Evolutionary conservation across 1,140 invertebrate genomes (phyloP), one percentile per base, ranked within the genome.

Genomic region (Drosophila oshimai): DNA sequence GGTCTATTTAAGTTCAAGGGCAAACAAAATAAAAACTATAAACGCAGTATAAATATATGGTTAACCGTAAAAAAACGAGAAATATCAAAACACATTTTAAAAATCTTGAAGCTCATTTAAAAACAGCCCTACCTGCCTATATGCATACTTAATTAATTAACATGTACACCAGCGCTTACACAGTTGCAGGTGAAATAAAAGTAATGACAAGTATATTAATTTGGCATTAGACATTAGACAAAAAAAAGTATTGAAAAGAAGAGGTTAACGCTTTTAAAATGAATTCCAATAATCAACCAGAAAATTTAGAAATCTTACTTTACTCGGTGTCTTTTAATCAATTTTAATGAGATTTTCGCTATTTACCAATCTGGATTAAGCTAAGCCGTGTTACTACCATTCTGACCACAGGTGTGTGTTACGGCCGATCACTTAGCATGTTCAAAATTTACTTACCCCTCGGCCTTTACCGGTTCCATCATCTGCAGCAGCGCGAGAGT

Each of bases 391-490:
- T 6, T 4, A 15, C 33, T 49, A 33, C 13, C 6, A 24, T 39
- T 46, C 13, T 46, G 26, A 7, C 22, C 45, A 13, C 20, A 18
- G 29, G 15, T 45, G 22, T 29, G 41, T 28, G 6, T 29, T 33
- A 22, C 22, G 1, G 5, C 10, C 17, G 37, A 62, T 45, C 12
- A 36, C 22, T 36, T 44, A 60, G n/a, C 20, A 29, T 28, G 36
- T 55, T 7, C 22, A 12, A 33, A 15, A 31, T 55, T 6, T 3
- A 87, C 81, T 86, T 81, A 86, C 81, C 81, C 81, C 41, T 86
- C 77, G 33, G 62, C 46, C 46, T 87, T 87, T 24, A 81, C 81
- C 44, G 62, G 55, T 51, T 86, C 76, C 53, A 80, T 67, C 50
- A 45, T 77, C 61, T 70, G 81, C 20, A 86, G 58, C 17, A 86